Conservation (phyloP, 2,888 invertebrate species). For the Argynnis bischoffii region DNA sequence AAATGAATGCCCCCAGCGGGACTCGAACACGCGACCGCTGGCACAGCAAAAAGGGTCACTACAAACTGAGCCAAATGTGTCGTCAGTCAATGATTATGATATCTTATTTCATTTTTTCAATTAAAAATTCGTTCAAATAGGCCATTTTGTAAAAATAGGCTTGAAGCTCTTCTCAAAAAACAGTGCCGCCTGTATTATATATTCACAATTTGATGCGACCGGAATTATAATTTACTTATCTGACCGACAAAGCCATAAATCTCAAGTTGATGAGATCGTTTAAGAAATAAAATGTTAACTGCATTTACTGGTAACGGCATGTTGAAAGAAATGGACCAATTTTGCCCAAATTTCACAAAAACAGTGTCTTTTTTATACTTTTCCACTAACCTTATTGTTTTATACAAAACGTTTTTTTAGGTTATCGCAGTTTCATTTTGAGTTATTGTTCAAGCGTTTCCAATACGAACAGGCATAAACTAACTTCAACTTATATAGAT, state of each 20-base stretch:
- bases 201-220: background rate
- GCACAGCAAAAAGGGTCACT: too few relatives aligned
- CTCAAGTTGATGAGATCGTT: conserved; percentile 41
- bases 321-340: background rate
- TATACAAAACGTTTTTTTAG: too few relatives aligned
- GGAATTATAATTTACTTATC: conserved; percentile 29
- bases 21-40: too few relatives aligned
- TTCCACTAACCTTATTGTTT: background rate
- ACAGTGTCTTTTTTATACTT: background rate
- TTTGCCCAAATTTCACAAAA: conserved; percentile 1
- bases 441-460: too few relatives aligned
- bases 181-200: conserved; percentile 12
- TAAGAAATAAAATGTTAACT: conserved; percentile 2
- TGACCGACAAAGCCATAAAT: conserved; percentile 56
- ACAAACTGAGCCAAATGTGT: too few relatives aligned
- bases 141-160: background rate
- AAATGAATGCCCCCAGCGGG: too few relatives aligned
- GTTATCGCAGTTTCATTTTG: too few relatives aligned
- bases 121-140: too few relatives aligned
- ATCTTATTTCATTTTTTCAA: background rate
- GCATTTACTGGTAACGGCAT: background rate
- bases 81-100: too few relatives aligned
- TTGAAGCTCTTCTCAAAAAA: background rate
- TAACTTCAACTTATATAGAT: too few relatives aligned
- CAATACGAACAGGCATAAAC: too few relatives aligned